A percentile compares a stretch with the other conserved stretches of the same genome.
Conservation (phyloP, 2,113 vertebrate genomes). For the Arizona elegans region DNA sequence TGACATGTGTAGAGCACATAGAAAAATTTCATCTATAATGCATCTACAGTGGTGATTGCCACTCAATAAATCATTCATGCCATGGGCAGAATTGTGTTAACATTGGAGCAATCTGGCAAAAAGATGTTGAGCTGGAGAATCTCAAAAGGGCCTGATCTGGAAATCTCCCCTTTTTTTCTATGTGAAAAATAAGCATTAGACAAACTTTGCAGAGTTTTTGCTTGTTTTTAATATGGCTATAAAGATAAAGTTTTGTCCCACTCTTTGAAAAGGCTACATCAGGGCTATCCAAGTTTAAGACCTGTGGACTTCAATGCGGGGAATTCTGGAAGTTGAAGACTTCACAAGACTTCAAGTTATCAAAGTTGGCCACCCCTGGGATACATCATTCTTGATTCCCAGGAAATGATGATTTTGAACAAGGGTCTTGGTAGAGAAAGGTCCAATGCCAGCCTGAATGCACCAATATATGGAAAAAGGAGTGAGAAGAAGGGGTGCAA, state of each 20-base stretch:
- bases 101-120: constrained; percentile 48
- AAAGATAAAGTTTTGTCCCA: neutral
- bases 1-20: constrained; percentile 46
- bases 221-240: neutral
- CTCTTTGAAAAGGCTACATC: neutral
- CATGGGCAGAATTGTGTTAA: constrained; percentile 28
- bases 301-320: neutral
- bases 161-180: neutral
- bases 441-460: neutral
- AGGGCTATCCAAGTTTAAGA: no score
- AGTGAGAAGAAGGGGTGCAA: neutral
- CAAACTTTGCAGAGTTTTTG: neutral
- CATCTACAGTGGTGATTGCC: constrained; percentile 52
- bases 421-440: neutral
- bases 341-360: no score
- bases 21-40: constrained; percentile 58
- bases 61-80: constrained; percentile 59
- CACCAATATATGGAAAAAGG: neutral
- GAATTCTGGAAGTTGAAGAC: neutral
- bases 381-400: neutral
- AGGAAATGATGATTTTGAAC: neutral
- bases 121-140: constrained; percentile 24
- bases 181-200: neutral
- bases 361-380: neutral
- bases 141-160: constrained; percentile 10